Evolutionary conservation across 2,888 invertebrate species (phyloP).

Genomic region (Parelbella ahira): DNA sequence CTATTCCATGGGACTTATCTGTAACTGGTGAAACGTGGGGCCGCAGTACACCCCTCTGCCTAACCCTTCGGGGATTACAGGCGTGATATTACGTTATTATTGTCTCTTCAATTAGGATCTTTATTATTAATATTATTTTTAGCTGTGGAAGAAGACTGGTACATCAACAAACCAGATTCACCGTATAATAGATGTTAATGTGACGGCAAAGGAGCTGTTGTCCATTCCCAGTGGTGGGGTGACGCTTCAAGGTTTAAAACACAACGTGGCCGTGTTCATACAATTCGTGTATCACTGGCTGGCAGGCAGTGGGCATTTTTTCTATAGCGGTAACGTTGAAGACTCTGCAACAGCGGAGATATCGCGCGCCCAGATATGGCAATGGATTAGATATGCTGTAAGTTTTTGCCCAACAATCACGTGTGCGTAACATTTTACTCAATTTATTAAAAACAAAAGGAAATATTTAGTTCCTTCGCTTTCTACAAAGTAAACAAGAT

Average conservation of each 20-base stretch:
- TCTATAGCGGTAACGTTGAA: slow-evolving; percentile 83
- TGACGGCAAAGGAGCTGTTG: slow-evolving; percentile 75
- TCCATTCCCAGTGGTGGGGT: slow-evolving; percentile 82
- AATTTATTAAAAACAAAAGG: no score
- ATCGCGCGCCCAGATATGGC: slow-evolving; percentile 86
- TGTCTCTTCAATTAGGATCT: no score
- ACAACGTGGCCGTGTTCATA: slow-evolving; percentile 84
- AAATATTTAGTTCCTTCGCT: no score
- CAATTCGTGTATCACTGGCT: slow-evolving; percentile 86
- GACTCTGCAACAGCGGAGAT: slow-evolving; percentile 89
- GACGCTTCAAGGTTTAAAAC: slow-evolving; percentile 81
- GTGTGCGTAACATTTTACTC: no score
- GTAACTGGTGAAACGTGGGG: no score
- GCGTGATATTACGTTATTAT: no score
- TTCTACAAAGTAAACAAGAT: no score
- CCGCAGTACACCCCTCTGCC: no score
- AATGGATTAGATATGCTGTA: slow-evolving; percentile 84
- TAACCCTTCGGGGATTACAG: no score
- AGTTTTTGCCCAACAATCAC: no score
- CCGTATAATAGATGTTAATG: slow-evolving; percentile 49
- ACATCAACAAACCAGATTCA: slow-evolving; percentile 75
- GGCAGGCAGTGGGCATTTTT: slow-evolving; percentile 84
- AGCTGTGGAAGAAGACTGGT: slow-evolving; percentile 76
- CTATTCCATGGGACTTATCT: no score
- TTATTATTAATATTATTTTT: no score